Percentiles rank a stretch among this genome's conserved stretches.
phyloP scores from a whole-genome alignment of 2,888 invertebrate species.

The Dynastes grantii region DNA sequence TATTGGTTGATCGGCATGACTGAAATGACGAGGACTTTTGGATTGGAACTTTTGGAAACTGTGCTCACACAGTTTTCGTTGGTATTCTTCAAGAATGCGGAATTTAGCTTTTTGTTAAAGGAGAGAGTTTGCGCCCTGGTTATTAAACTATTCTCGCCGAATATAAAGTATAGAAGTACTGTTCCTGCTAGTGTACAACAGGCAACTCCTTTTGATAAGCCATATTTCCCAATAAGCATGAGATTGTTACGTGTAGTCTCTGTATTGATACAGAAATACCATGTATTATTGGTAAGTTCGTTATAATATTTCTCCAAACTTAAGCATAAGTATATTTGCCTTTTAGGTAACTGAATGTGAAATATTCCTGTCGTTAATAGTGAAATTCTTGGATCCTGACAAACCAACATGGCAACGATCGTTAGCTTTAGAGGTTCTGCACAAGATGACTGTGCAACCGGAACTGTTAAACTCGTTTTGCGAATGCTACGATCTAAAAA shows the following conservation, averaged over 20 bases:
- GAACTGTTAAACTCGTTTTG: conserved; percentile 92
- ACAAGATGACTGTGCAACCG: conserved; percentile 93
- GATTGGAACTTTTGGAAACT: conserved; percentile 94
- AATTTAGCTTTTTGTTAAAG: conserved; percentile 94
- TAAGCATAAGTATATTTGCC: not conserved
- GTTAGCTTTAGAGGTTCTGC: conserved; percentile 94
- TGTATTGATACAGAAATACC: conserved; percentile 94
- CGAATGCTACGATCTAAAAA: conserved; percentile 95
- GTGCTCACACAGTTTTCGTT: conserved; percentile 90
- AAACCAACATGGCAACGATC: conserved; percentile 98
- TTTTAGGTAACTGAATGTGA: conserved; percentile 95
- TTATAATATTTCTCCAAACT: not conserved
- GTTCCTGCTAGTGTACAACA: conserved; percentile 76
- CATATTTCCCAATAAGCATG: conserved; percentile 98
- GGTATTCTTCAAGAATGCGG: conserved; percentile 92
- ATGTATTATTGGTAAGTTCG: conserved; percentile 84
- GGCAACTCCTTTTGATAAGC: conserved; percentile 85
- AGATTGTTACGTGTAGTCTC: conserved; percentile 93
- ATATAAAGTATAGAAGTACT: conserved; percentile 89
- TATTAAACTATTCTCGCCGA: conserved; percentile 98
- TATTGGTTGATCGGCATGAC: conserved; percentile 96
- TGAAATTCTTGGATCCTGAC: conserved; percentile 97
- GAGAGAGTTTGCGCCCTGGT: conserved; percentile 98
- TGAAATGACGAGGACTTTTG: conserved; percentile 98
- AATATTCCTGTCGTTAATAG: conserved; percentile 96